Evolutionary conservation across 1,140 invertebrate species (phyloP).

Genomic region (Pectinophora gossypiella): DNA sequence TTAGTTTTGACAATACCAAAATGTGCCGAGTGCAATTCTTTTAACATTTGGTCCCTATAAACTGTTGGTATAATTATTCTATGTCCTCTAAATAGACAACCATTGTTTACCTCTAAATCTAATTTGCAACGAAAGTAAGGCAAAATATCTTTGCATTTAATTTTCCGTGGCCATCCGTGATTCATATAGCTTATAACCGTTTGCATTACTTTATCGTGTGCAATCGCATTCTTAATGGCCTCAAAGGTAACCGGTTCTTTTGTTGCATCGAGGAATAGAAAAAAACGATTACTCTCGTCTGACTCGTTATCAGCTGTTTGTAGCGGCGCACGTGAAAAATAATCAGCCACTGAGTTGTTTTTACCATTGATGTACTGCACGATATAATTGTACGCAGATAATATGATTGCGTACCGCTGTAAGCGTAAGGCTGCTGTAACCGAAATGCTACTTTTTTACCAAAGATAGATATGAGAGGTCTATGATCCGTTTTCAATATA

Average conservation of each 20-base stretch:
- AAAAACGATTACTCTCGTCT: no score
- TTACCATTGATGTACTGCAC: not conserved
- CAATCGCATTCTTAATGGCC: no score
- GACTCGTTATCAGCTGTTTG: no score
- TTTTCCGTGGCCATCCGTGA: constrained; percentile 7
- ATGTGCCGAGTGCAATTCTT: constrained; percentile 14
- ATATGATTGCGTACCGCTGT: not conserved
- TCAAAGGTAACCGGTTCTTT: no score
- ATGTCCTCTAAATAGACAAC: constrained; percentile 15
- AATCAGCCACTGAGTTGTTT: no score
- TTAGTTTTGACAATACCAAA: constrained; percentile 20
- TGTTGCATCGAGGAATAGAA: no score
- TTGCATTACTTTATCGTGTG: no score
- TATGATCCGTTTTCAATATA: constrained; percentile 2
- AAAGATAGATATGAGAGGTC: not conserved
- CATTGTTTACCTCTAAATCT: constrained; percentile 10
- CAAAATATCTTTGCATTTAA: not conserved
- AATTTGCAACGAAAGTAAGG: constrained; percentile 17
- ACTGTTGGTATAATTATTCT: constrained; percentile 9
- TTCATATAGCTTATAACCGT: not conserved
- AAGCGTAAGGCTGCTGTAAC: not conserved
- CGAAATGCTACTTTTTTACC: constrained; percentile 1
- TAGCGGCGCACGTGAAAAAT: not conserved
- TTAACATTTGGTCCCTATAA: constrained; percentile 10
- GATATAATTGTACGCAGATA: not conserved